These are phyloP conservation scores for Hephaestus fuliginosus DNA, from an alignment of 2,797 vertebrate species.

Conservation along the genomic window DNA sequence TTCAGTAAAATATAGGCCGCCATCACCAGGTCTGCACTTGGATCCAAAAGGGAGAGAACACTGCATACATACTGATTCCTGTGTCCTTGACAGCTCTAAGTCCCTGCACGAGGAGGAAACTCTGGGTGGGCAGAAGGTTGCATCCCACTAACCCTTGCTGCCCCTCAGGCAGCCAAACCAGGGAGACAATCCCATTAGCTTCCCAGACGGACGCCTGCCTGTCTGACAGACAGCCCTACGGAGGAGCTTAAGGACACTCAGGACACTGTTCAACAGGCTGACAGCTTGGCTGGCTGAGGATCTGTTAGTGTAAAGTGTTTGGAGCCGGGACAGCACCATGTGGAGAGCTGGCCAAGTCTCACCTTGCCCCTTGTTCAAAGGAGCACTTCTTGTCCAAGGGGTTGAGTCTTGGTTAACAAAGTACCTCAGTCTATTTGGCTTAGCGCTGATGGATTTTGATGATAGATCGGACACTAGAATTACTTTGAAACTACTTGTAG, in stretches of 20 bases:
- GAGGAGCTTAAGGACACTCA: conserved; percentile 71
- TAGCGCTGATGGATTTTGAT: conserved; percentile 54
- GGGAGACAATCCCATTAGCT: conserved; percentile 85
- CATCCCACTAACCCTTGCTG: conserved; percentile 79
- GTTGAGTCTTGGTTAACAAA: conserved; percentile 58
- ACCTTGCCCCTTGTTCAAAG: conserved; percentile 43
- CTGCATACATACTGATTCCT: conserved; percentile 38
- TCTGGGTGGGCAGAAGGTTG: conserved; percentile 83
- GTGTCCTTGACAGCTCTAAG: conserved; percentile 75
- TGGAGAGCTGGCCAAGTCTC: conserved; percentile 31
- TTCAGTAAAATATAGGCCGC: conserved; percentile 36
- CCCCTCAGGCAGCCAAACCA: conserved; percentile 72
- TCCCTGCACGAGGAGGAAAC: conserved; percentile 56
- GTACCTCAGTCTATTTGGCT: conserved; percentile 40
- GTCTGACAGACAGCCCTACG: conserved; percentile 57
- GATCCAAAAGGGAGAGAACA: conserved; percentile 21
- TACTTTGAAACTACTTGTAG: neutral
- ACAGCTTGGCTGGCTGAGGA: conserved; percentile 45
- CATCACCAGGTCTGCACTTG: conserved; percentile 13
- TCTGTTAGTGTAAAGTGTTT: conserved; percentile 43
- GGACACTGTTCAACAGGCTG: conserved; percentile 64
- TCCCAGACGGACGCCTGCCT: conserved; percentile 71
- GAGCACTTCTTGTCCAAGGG: conserved; percentile 33
- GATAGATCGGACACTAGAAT: conserved; percentile 35
- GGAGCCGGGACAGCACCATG: conserved; percentile 18